phyloP scores from a whole-genome alignment of 2,797 vertebrate species.

The Notoglanidium macrostoma region DNA sequence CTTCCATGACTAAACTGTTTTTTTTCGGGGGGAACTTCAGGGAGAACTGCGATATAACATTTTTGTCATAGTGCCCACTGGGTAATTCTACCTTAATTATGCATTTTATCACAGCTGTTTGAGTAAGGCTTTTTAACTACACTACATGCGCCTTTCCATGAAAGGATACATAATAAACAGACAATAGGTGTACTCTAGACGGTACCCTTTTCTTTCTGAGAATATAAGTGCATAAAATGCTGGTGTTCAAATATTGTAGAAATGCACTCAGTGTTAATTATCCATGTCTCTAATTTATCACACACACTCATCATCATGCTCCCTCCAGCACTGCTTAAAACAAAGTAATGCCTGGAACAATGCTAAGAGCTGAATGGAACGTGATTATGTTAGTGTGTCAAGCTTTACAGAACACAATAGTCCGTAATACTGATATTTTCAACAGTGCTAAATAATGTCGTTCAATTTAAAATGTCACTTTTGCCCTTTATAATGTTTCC shows the following conservation, averaged over 20 bases:
- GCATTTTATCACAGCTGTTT: neutral
- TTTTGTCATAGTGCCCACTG: neutral
- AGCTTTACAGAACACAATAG: neutral
- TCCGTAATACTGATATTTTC: neutral
- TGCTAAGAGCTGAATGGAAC: neutral
- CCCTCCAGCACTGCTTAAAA: neutral
- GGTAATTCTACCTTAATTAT: no score
- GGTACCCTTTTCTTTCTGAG: neutral
- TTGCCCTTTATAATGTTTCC: conserved; percentile 5
- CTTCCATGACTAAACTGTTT: neutral
- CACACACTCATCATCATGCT: neutral
- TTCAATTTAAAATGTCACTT: conserved; percentile 5
- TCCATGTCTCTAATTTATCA: neutral
- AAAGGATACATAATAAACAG: neutral
- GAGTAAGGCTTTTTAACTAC: neutral
- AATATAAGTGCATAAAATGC: neutral
- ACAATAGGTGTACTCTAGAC: neutral
- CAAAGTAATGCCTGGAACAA: neutral
- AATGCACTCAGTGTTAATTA: neutral
- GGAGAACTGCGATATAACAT: neutral
- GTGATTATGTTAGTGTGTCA: neutral
- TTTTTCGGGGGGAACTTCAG: neutral
- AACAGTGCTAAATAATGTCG: neutral
- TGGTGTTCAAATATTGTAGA: neutral
- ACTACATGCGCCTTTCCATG: neutral